A percentile compares a stretch with the other conserved stretches of the same genome.
Evolutionary conservation across 1,140 invertebrate species (phyloP).

Genomic region (Hyphantria cunea): DNA sequence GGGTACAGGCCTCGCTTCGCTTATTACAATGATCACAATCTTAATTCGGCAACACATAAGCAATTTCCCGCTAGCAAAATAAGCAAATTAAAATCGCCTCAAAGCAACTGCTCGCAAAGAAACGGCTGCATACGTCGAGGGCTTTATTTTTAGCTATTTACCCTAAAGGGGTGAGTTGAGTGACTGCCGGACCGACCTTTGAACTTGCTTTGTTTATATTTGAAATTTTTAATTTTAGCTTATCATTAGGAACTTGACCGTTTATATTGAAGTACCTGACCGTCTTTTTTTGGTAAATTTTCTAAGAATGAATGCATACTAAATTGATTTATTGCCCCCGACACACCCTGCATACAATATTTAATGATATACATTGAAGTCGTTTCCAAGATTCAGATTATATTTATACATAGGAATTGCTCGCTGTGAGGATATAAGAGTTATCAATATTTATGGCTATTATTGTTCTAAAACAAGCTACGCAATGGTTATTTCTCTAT

Average conservation of each 20-base stretch:
- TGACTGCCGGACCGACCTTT: slow-evolving; percentile 66
- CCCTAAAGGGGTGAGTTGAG: slow-evolving; percentile 42
- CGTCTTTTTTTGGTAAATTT: too few species aligned
- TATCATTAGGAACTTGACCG: slow-evolving; percentile 6
- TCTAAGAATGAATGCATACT: too few species aligned
- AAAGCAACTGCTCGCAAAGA: slow-evolving; percentile 72
- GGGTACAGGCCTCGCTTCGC: slow-evolving; percentile 7
- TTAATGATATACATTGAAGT: too few species aligned
- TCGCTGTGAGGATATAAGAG: too few species aligned
- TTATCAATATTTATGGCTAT: too few species aligned
- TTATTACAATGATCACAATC: slow-evolving; percentile 17
- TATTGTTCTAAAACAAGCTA: too few species aligned
- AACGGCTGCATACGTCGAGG: slow-evolving; percentile 57
- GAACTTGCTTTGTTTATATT: slow-evolving; percentile 39
- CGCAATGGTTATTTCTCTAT: too few species aligned
- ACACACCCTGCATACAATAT: too few species aligned
- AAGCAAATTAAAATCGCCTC: slow-evolving; percentile 76
- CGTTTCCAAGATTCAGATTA: too few species aligned
- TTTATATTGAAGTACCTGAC: background rate
- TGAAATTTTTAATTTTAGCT: slow-evolving; percentile 25
- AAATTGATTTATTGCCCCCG: too few species aligned
- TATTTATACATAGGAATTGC: too few species aligned
- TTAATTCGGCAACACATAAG: slow-evolving; percentile 68
- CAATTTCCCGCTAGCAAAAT: slow-evolving; percentile 67
- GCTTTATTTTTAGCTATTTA: slow-evolving; percentile 70